Evolutionary conservation across 2,113 vertebrate species (phyloP).

Genomic region (Cephalophus harveyi): DNA sequence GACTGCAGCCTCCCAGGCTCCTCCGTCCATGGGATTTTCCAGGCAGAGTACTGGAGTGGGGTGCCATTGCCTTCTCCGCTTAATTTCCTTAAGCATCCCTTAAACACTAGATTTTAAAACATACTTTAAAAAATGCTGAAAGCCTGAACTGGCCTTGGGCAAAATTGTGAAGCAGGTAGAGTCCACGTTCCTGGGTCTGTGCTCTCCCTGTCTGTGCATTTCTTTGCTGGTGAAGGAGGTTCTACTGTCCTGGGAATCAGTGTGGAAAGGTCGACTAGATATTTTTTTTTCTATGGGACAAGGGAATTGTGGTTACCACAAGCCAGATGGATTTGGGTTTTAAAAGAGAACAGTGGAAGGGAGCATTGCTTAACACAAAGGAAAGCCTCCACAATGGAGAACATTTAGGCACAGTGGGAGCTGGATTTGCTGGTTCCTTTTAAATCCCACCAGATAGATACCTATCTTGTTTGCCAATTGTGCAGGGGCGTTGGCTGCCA

Average conservation of each 20-base stretch:
- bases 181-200: not conserved
- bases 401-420: slow-evolving; percentile 24
- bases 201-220: not conserved
- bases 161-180: not conserved
- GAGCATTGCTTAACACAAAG: slow-evolving; percentile 33
- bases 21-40: too few species aligned
- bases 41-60: too few species aligned
- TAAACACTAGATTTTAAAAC: not conserved
- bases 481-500: not conserved
- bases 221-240: not conserved
- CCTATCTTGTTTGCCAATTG: slow-evolving; percentile 18
- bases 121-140: not conserved
- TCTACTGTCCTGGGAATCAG: not conserved
- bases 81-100: not conserved
- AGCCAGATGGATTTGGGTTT: slow-evolving; percentile 43
- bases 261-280: slow-evolving; percentile 4
- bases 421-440: slow-evolving; percentile 39
- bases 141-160: not conserved
- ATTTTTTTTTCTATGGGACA: not conserved
- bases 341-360: slow-evolving; percentile 37
- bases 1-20: too few species aligned
- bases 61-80: too few species aligned
- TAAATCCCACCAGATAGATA: slow-evolving; percentile 45
- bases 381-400: not conserved
- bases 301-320: not conserved